Evolutionary conservation across 2,888 invertebrate genomes (phyloP), one percentile per base, ranked within the genome.

Genomic region (Imbricaverruca yamaguchii): DNA sequence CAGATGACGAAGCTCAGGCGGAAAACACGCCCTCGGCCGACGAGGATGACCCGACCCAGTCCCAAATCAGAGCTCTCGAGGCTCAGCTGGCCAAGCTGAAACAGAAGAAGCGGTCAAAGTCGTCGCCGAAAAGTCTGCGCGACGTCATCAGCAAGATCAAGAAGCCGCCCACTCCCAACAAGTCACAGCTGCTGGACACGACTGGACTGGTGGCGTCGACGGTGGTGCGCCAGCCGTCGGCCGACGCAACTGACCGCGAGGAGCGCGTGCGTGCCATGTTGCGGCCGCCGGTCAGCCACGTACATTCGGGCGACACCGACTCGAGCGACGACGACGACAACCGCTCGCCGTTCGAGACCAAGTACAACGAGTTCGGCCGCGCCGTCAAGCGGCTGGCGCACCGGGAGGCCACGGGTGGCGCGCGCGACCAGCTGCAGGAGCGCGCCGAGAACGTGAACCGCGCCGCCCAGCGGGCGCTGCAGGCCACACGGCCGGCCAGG

Each of bases 241-340:
- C 67, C 12, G 67, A n/a, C 23, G 67, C 23, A 18, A 3, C 15
- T 18, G 9, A 21, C 13, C 78, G 21, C 23, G 79, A 59, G 25
- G 23, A 79, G 15, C 79, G 79, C 0, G 15, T 79, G 23, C 79
- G 79, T 0, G 57, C 57, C 23, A 23, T 79, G 57, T 23, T 79
- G 79, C n/a, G 79, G 12, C n/a, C 13, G 56, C 80, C 56, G 39
- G 80, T 61, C 25, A 83, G 82, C 78, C 53, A 69, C 67, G 39
- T 83, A n/a, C 84, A 83, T 59, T 21, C 53, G 0, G 84, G 84
- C 53, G 84, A 84, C 25, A 84, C 83, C 0, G 93, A 94, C 86
- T 93, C 93, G 0, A 94, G 94, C 0, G 94, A 94, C 84, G 94
- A 95, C 83, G 94, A 94, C 87, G 93, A 92, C 84, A 91, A 90